Percentiles rank a stretch among this genome's conserved stretches.
These are phyloP conservation scores for Saccostrea glomerata DNA, from an alignment of 1,140 invertebrate genomes.

Conservation along the genomic window DNA sequence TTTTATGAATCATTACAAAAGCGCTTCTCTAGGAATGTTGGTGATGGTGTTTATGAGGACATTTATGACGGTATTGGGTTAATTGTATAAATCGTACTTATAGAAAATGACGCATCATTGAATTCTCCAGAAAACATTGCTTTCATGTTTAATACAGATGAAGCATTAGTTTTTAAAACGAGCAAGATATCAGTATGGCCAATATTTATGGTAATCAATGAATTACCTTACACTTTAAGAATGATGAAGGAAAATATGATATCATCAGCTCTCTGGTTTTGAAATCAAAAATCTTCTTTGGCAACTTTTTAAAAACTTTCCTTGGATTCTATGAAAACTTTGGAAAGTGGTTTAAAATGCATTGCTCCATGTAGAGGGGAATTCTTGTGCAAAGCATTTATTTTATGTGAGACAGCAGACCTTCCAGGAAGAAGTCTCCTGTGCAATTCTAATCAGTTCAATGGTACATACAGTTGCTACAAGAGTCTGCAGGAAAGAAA, in stretches of 20 bases:
- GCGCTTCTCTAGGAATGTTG: too few species aligned
- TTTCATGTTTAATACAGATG: too few species aligned
- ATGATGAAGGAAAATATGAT: not conserved
- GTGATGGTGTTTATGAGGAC: too few species aligned
- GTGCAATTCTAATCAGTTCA: conserved; percentile 37
- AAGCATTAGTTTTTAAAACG: too few species aligned
- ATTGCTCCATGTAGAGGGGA: not conserved
- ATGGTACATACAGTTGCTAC: conserved; percentile 37
- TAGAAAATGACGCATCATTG: too few species aligned
- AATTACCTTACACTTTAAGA: too few species aligned
- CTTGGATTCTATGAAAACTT: not conserved
- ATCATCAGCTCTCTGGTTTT: conserved; percentile 34
- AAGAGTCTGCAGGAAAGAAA: not conserved
- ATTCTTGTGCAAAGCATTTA: not conserved
- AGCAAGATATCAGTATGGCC: too few species aligned
- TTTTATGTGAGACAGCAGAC: conserved; percentile 27
- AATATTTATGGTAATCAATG: too few species aligned
- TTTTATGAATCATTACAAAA: too few species aligned
- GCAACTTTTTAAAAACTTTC: conserved; percentile 43
- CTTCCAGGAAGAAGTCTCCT: conserved; percentile 29
- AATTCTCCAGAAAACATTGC: too few species aligned
- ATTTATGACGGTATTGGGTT: too few species aligned
- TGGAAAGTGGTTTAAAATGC: conserved; percentile 1
- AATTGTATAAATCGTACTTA: too few species aligned
- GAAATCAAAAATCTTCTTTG: conserved; percentile 44